Evolutionary conservation across 2,113 vertebrate species (phyloP).

Genomic region (Seriola dumerili): DNA sequence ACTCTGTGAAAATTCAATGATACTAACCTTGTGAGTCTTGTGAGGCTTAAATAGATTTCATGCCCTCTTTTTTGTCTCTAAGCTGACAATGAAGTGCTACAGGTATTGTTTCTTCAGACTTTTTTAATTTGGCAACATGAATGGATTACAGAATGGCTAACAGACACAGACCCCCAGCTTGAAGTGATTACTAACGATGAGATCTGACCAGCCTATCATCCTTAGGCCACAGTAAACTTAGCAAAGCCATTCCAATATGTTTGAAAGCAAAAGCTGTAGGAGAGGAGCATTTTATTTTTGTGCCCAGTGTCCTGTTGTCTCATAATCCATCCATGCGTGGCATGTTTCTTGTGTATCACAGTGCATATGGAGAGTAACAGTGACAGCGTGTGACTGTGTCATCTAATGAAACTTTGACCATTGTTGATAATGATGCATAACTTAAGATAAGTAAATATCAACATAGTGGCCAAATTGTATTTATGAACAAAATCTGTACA

Average conservation of each 20-base stretch:
- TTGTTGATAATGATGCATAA: background rate
- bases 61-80: constrained; percentile 68
- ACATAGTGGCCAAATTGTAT: background rate
- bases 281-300: background rate
- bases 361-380: background rate
- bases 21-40: constrained; percentile 10
- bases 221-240: background rate
- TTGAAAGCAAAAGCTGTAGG: background rate
- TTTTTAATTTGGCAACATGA: constrained; percentile 10
- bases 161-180: background rate
- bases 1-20: background rate
- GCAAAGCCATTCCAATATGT: background rate
- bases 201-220: background rate
- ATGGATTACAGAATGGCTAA: background rate
- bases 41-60: constrained; percentile 19
- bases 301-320: background rate
- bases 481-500: background rate
- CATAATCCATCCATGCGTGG: background rate
- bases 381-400: background rate
- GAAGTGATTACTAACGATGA: background rate
- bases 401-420: background rate
- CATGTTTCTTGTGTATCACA: constrained; percentile 8
- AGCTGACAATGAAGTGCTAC: constrained; percentile 74
- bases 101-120: constrained; percentile 68
- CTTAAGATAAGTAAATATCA: background rate